phyloP scores from a whole-genome alignment of 1,140 invertebrate species.

The Pollicipes pollicipes region DNA sequence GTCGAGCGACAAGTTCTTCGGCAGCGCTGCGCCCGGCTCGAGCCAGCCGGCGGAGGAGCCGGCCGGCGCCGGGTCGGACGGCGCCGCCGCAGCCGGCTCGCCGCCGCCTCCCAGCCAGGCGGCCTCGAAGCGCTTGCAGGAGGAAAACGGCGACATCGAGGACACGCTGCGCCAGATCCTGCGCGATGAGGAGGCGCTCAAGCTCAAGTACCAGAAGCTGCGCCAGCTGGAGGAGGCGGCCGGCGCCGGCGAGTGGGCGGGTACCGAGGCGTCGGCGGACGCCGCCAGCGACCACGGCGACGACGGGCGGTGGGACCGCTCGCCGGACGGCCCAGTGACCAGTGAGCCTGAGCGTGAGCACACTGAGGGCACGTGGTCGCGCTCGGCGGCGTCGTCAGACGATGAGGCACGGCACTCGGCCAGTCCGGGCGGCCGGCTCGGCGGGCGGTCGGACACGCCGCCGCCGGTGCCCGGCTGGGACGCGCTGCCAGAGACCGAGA shows the following conservation, averaged over 20 bases:
- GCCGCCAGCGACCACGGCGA: too few species aligned
- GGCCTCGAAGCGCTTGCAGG: not conserved
- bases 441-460: too few species aligned
- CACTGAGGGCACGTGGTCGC: not conserved
- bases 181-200: not conserved
- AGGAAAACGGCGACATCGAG: not conserved
- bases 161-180: not conserved
- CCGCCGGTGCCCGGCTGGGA: not conserved
- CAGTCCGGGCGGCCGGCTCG: not conserved
- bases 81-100: too few species aligned
- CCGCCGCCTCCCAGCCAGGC: too few species aligned
- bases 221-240: not conserved
- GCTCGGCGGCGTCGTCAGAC: not conserved
- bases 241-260: too few species aligned
- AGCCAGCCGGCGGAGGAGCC: not conserved
- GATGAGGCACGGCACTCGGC: not conserved
- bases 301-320: not conserved
- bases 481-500: not conserved
- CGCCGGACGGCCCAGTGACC: not conserved
- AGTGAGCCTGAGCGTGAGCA: not conserved
- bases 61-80: too few species aligned
- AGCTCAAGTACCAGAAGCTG: not conserved
- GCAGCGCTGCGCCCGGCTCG: not conserved
- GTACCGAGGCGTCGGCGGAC: too few species aligned
- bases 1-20: not conserved